Percentiles rank a stretch among this genome's conserved stretches.
phyloP scores from a whole-genome alignment of 2,888 invertebrate species.

The Sminthurinus aureus region DNA sequence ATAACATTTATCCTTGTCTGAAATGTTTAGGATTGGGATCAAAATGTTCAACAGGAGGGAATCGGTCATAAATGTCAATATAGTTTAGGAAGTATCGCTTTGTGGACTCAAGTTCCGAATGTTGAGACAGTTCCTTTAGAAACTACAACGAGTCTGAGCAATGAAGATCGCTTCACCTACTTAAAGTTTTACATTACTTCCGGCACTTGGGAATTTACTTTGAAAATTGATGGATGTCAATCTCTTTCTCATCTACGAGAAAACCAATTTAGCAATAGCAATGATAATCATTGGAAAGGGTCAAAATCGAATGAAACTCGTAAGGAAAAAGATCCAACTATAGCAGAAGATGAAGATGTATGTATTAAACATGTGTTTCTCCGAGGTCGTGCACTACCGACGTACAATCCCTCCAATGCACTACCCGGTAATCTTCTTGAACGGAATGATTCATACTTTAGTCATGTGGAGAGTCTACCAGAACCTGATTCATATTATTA shows the following conservation, averaged over 20 bases:
- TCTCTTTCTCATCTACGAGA: constrained; percentile 43
- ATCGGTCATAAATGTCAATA: constrained; percentile 65
- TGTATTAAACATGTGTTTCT: constrained; percentile 64
- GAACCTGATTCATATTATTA: constrained; percentile 66
- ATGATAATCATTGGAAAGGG: not conserved
- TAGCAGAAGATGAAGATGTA: constrained; percentile 17
- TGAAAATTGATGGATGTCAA: constrained; percentile 64
- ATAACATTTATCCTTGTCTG: too few relatives aligned
- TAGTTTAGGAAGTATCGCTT: constrained; percentile 66
- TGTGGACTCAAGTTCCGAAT: constrained; percentile 64
- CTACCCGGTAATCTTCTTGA: constrained; percentile 61
- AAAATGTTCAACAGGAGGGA: constrained; percentile 62
- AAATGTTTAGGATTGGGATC: too few relatives aligned
- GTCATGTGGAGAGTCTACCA: constrained; percentile 63
- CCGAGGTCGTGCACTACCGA: constrained; percentile 63
- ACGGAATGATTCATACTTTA: constrained; percentile 61
- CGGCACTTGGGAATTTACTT: constrained; percentile 64
- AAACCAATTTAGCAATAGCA: not conserved
- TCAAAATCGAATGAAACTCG: not conserved
- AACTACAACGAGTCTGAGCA: constrained; percentile 62
- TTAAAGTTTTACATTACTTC: constrained; percentile 66
- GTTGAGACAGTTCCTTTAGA: constrained; percentile 64
- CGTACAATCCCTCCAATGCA: constrained; percentile 51
- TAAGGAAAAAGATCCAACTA: not conserved
- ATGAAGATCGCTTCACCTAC: constrained; percentile 64